A percentile compares a stretch with the other conserved stretches of the same genome.
Evolutionary conservation across 2,888 invertebrate genomes (phyloP).

Genomic region (Pollenia griseotomentosa): DNA sequence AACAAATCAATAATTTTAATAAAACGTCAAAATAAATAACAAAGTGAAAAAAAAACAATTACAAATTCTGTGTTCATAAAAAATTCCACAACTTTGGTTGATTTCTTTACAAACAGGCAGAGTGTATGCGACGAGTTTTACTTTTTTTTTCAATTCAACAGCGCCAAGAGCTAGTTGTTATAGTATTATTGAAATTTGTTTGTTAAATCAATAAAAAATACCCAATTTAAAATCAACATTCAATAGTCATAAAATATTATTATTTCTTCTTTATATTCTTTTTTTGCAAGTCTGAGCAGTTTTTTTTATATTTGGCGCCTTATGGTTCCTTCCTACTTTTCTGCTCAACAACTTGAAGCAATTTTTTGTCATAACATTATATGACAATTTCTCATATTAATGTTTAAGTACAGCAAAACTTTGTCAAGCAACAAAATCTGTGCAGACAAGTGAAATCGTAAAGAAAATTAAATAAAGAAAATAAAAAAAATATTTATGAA

Average conservation of each 20-base stretch:
- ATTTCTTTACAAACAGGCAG: slow-evolving; percentile 13
- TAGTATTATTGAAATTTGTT: slow-evolving; percentile 22
- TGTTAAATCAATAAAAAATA: slow-evolving; percentile 49
- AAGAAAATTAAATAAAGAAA: neutral
- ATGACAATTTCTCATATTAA: slow-evolving; percentile 66
- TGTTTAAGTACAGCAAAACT: slow-evolving; percentile 38
- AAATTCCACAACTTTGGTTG: neutral
- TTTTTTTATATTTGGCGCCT: slow-evolving; percentile 46
- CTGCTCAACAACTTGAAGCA: slow-evolving; percentile 37
- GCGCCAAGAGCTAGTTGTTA: neutral
- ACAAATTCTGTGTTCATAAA: neutral
- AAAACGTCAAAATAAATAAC: slow-evolving; percentile 31
- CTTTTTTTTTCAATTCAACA: neutral
- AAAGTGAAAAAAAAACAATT: neutral
- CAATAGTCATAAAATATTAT: slow-evolving; percentile 26
- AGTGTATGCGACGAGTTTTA: slow-evolving; percentile 17
- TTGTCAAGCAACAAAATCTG: slow-evolving; percentile 17
- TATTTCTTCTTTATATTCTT: neutral
- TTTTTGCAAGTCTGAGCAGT: neutral
- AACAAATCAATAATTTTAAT: slow-evolving; percentile 36
- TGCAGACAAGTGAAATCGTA: slow-evolving; percentile 25
- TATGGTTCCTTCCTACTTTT: slow-evolving; percentile 21
- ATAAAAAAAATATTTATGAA: slow-evolving; percentile 43
- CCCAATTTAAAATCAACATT: slow-evolving; percentile 45
- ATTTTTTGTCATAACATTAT: slow-evolving; percentile 61